phyloP scores from a whole-genome alignment of 2,888 invertebrate genomes.

The Apamea crenata region DNA sequence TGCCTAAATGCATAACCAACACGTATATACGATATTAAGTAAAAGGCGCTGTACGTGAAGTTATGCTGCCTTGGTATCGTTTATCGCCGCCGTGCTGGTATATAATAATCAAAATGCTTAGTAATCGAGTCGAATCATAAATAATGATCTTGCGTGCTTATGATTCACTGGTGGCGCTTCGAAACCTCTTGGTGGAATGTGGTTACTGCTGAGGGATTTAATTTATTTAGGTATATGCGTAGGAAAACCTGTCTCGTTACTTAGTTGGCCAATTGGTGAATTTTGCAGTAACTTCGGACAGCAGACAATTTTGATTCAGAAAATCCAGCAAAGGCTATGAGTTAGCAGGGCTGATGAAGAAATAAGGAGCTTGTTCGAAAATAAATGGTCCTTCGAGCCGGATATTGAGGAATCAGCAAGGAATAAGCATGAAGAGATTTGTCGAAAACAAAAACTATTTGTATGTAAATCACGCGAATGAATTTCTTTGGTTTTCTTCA shows the following conservation, averaged over 20 bases:
- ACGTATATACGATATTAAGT: conserved; percentile 46
- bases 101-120: conserved; percentile 48
- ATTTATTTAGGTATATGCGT: conserved; percentile 43
- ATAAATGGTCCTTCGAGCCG: conserved; percentile 22
- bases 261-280: conserved; percentile 25
- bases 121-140: conserved; percentile 51
- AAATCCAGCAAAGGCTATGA: neutral
- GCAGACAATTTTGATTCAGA: neutral
- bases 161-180: conserved; percentile 61
- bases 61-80: conserved; percentile 51
- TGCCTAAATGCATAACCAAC: conserved; percentile 41
- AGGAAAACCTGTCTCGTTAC: conserved; percentile 32
- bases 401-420: conserved; percentile 6
- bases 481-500: neutral
- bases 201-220: conserved; percentile 27
- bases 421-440: neutral
- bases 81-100: conserved; percentile 22
- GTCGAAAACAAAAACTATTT: neutral
- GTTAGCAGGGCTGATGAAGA: neutral
- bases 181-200: conserved; percentile 56
- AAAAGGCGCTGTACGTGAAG: conserved; percentile 47
- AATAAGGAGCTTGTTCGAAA: neutral
- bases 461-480: neutral
- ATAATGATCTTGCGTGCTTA: conserved; percentile 57
- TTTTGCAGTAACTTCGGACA: neutral